phyloP scores from a whole-genome alignment of 1,140 invertebrate genomes.

The Drosophila albomicans region DNA sequence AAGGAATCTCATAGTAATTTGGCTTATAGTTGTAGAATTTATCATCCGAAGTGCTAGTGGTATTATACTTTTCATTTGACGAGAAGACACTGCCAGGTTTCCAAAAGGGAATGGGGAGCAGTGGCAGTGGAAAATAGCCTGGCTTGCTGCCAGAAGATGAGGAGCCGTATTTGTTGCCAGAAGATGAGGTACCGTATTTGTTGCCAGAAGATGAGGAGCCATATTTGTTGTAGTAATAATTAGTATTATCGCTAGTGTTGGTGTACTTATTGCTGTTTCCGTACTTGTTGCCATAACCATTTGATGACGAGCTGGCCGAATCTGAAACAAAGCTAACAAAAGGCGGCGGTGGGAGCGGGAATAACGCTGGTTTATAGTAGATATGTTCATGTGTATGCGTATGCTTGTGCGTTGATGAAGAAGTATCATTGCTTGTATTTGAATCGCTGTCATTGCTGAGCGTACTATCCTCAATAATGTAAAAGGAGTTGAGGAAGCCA shows the following conservation, averaged over 20 bases:
- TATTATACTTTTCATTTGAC: not conserved
- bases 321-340: conserved; percentile 1
- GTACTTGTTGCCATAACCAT: conserved; percentile 13
- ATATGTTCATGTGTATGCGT: conserved; percentile 16
- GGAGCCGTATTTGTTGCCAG: conserved; percentile 17
- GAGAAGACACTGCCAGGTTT: conserved; percentile 19
- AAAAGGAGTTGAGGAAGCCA: not conserved
- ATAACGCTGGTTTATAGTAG: conserved; percentile 27
- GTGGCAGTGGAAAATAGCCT: conserved; percentile 43
- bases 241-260: not conserved
- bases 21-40: conserved; percentile 20
- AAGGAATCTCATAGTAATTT: not conserved
- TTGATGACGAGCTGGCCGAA: not conserved
- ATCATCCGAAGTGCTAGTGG: not conserved
- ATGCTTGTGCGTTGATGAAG: not conserved
- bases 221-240: not conserved
- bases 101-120: conserved; percentile 65
- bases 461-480: conserved; percentile 2
- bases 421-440: not conserved
- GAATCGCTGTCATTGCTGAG: not conserved
- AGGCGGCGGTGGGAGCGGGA: conserved; percentile 15
- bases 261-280: conserved; percentile 14
- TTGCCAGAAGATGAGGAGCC: not conserved
- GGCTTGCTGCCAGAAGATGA: conserved; percentile 14
- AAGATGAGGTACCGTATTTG: conserved; percentile 21